These are phyloP conservation scores for Diplolepis rosae DNA, from an alignment of 2,888 invertebrate species.

Conservation along the genomic window DNA sequence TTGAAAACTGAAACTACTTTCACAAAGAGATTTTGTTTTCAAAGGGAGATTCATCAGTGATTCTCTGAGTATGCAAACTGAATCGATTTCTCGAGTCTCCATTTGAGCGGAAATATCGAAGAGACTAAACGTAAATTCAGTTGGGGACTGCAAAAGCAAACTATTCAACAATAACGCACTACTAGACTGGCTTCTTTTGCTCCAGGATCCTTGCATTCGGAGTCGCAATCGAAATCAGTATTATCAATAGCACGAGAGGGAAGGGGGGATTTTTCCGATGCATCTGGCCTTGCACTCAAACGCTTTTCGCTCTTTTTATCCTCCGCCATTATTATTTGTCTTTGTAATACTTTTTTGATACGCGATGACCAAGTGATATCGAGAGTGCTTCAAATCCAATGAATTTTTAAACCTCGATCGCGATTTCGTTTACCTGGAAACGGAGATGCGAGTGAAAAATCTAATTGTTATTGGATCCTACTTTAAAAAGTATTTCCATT, in stretches of 20 bases:
- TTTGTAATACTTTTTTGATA: background rate
- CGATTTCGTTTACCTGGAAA: background rate
- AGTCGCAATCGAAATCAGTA: background rate
- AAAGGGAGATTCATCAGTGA: constrained; percentile 1
- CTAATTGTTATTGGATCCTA: too few species aligned
- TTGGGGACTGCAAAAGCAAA: background rate
- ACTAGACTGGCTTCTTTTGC: background rate
- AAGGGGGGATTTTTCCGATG: background rate
- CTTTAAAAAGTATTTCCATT: too few species aligned
- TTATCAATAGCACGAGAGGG: background rate
- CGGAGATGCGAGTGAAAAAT: background rate
- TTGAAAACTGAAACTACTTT: background rate
- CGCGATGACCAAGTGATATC: background rate
- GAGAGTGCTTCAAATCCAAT: background rate
- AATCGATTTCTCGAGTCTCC: constrained; percentile 5
- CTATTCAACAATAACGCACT: background rate
- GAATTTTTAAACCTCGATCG: background rate
- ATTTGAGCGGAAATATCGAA: background rate
- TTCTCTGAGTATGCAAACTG: background rate
- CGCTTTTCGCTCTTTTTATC: background rate
- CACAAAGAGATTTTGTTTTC: constrained; percentile 3
- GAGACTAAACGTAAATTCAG: constrained; percentile 4
- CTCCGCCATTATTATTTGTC: background rate
- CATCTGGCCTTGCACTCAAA: background rate
- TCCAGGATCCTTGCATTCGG: background rate